These are phyloP conservation scores for Myiotriccus ornatus DNA, from an alignment of 2,797 vertebrate species.

Conservation along the genomic window DNA sequence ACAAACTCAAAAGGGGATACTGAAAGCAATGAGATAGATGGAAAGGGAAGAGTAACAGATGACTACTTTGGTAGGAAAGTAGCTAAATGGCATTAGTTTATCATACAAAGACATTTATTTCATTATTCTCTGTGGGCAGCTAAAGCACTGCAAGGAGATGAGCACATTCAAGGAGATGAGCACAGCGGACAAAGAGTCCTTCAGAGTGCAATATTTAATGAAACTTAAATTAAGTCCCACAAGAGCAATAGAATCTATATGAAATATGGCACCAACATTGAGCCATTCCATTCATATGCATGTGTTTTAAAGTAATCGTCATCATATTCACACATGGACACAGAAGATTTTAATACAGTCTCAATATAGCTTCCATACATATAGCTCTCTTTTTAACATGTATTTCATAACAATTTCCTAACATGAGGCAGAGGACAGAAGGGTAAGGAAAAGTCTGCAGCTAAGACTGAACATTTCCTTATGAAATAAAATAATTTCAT, in stretches of 20 bases:
- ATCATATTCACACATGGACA: neutral
- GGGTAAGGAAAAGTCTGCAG: neutral
- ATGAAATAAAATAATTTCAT: neutral
- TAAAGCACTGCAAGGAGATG: neutral
- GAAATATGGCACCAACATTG: constrained; percentile 11
- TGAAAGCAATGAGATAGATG: neutral
- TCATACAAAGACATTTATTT: constrained; percentile 35
- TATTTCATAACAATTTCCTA: neutral
- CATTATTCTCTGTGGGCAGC: constrained; percentile 7
- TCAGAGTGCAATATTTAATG: constrained; percentile 37
- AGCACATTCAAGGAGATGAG: constrained; percentile 1
- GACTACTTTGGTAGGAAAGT: neutral
- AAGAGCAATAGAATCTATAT: constrained; percentile 18
- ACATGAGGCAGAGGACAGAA: neutral
- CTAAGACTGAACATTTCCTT: neutral
- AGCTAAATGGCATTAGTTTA: neutral
- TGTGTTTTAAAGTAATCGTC: constrained; percentile 3
- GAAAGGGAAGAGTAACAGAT: neutral
- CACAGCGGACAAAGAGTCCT: neutral
- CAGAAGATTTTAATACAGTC: neutral
- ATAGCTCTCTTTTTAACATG: neutral
- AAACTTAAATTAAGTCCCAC: constrained; percentile 61
- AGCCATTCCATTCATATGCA: neutral
- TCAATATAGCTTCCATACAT: neutral
- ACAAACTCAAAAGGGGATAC: neutral